These are phyloP conservation scores for Alectura lathami DNA, from an alignment of 2,113 vertebrate species.

Conservation along the genomic window DNA sequence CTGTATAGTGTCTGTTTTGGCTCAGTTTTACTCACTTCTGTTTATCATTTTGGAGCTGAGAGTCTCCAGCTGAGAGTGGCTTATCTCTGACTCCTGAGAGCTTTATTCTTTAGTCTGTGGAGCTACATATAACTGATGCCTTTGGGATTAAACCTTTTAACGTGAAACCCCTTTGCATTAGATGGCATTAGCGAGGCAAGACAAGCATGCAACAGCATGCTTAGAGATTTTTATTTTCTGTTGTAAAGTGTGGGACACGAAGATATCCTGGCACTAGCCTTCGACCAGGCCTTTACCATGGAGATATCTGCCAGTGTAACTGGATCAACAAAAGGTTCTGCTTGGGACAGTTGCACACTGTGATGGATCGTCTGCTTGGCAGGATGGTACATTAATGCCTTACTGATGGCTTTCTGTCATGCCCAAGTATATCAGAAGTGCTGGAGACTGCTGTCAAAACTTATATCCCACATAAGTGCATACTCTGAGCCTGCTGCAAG, in stretches of 20 bases:
- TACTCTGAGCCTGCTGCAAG: not conserved
- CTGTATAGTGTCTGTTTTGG: not conserved
- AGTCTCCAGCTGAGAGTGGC: not conserved
- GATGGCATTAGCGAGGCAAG: not conserved
- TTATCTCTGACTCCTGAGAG: not conserved
- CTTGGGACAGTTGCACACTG: not conserved
- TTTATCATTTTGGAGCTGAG: not conserved
- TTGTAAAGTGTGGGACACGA: not conserved
- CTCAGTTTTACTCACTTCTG: not conserved
- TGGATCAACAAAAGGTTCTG: not conserved
- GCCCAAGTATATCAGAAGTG: not conserved
- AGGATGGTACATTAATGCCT: not conserved
- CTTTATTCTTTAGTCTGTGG: not conserved
- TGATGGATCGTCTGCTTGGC: not conserved
- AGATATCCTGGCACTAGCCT: not conserved
- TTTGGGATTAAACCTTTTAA: not conserved
- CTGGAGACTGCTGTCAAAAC: fast-evolving
- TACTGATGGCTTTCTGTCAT: not conserved
- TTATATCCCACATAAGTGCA: not conserved
- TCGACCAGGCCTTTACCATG: not conserved
- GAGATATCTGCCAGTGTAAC: not conserved
- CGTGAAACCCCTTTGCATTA: not conserved
- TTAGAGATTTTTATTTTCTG: not conserved
- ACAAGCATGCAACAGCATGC: not conserved
- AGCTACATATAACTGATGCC: not conserved